Conservation (phyloP, 2,113 vertebrate genomes). For the Cathartes aura region DNA sequence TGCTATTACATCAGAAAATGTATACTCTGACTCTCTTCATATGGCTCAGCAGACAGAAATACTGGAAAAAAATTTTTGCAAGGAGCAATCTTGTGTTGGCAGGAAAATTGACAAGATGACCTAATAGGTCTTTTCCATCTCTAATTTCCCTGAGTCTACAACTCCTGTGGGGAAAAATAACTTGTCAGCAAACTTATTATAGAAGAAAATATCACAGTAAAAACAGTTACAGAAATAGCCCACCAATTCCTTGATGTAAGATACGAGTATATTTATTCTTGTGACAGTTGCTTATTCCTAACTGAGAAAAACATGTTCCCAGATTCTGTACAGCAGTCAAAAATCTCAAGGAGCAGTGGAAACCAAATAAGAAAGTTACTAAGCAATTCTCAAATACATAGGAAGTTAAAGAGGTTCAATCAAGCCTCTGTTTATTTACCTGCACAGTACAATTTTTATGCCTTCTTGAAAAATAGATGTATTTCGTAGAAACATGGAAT, state of each 20-base stretch:
- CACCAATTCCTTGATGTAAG: conserved; percentile 14
- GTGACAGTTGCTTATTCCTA: background rate
- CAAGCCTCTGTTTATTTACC: background rate
- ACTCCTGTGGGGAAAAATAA: conserved; percentile 40
- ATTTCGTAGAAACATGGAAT: background rate
- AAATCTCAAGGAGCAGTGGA: background rate
- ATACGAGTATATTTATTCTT: conserved; percentile 7
- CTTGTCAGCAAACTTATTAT: conserved; percentile 46
- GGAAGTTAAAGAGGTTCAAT: background rate
- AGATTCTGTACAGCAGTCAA: background rate
- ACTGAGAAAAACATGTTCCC: background rate
- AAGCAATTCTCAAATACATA: background rate
- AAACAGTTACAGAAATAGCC: conserved; percentile 33
- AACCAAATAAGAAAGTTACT: background rate
- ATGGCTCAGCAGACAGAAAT: background rate
- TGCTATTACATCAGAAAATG: background rate
- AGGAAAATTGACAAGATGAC: conserved; percentile 51
- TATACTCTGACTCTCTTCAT: background rate
- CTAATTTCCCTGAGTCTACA: conserved; percentile 27
- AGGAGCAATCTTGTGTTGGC: conserved; percentile 17
- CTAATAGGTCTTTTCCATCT: conserved; percentile 39
- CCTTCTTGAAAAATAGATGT: background rate
- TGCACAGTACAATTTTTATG: background rate
- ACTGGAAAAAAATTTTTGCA: background rate
- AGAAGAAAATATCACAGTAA: conserved; percentile 30